A percentile compares a stretch with the other conserved stretches of the same genome.
These are phyloP conservation scores for Protophormia terraenovae DNA, from an alignment of 2,888 invertebrate species.

Conservation along the genomic window DNA sequence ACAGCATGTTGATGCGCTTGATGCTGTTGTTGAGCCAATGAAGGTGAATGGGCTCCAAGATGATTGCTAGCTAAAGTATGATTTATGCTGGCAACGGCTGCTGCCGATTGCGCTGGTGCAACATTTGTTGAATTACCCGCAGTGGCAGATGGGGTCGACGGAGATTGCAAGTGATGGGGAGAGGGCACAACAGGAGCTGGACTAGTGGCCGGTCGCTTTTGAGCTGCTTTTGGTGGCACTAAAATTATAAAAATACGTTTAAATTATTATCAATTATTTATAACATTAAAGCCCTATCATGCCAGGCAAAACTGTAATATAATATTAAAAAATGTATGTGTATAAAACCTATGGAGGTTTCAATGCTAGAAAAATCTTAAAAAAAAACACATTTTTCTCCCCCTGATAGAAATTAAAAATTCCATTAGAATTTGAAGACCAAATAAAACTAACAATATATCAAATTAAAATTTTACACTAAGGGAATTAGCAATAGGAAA, in stretches of 20 bases:
- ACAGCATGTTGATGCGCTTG: slow-evolving; percentile 77
- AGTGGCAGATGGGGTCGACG: slow-evolving; percentile 70
- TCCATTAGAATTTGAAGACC: no score
- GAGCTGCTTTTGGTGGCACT: slow-evolving; percentile 81
- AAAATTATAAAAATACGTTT: background rate
- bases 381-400: no score
- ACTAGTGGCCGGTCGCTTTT: slow-evolving; percentile 80
- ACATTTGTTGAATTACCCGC: slow-evolving; percentile 61
- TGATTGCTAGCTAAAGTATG: slow-evolving; percentile 77
- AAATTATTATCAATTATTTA: no score
- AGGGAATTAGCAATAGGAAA: no score
- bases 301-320: no score
- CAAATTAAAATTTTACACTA: no score
- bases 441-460: no score
- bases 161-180: slow-evolving; percentile 79
- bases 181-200: slow-evolving; percentile 80
- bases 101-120: slow-evolving; percentile 69
- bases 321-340: no score
- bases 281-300: no score
- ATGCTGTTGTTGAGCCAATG: slow-evolving; percentile 74
- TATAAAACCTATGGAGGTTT: no score
- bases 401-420: no score
- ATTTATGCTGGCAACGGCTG: slow-evolving; percentile 71
- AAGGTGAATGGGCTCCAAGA: slow-evolving; percentile 78
- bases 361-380: no score